Evolutionary conservation across 2,113 vertebrate genomes (phyloP), one percentile per base, ranked within the genome.

Genomic region (Vanacampus margaritifer): DNA sequence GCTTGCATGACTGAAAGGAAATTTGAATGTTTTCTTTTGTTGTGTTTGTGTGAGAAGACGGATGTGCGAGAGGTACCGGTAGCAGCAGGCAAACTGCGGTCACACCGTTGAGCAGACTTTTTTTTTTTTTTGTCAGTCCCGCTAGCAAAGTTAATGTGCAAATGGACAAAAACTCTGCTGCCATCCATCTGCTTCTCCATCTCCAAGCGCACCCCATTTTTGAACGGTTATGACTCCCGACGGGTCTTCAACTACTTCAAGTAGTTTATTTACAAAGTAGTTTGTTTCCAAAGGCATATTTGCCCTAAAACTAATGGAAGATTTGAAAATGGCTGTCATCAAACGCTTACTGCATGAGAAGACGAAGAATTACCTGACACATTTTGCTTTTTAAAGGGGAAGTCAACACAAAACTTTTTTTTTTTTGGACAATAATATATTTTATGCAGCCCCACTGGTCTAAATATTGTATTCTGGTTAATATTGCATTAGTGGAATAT

Each of bases 81-180:
- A 57, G 26, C 26, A 57, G 54, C 26, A 57, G 26, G 28, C 54
- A 57, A 32, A 3, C 28, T 32, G 24, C 26, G 54, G 54, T 57
- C 54, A 57, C 54, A 32, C 26, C 32, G 14, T 32, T 32, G 28
- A 32, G 26, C 54, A 57, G 14, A 57, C 16, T 3, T 16, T 32
- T 57, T 56, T 54, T 26, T 54, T 28, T 56, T 56, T 32, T 54
- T 14, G 26, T 57, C 26, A 57, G 54, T 57, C 26, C 32, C 35
- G 21, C 21, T 5, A n/a, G 35, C 23, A 62, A 62, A 62, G 60
- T 43, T 26, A 62, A 62, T 26, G 60, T 62, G 60, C 36, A 61
- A 61, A 61, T 23, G 59, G n/a, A 41, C 36, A 61, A 39, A 39
- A 39, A 13, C 12, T n/a, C 13, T 39, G 5, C 37, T 28, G 54